A percentile compares a stretch with the other conserved stretches of the same genome.
Conservation (phyloP, 2,888 invertebrate species). For the Calameuta pallipes region DNA sequence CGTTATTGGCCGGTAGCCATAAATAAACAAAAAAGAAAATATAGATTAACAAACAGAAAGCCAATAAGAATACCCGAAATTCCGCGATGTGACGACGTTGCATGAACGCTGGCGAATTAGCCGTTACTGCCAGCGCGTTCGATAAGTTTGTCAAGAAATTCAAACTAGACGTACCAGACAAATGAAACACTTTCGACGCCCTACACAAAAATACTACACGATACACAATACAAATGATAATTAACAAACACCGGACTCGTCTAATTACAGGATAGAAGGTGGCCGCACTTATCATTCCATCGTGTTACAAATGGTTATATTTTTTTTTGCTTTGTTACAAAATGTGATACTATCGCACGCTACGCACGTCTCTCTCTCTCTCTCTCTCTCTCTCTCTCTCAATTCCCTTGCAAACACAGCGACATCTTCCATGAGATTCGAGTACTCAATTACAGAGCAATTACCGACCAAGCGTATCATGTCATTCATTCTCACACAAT, state of each 20-base stretch:
- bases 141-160: not conserved
- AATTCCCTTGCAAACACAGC: not conserved
- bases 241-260: not conserved
- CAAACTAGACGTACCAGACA: not conserved
- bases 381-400: not conserved
- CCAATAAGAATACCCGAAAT: not conserved
- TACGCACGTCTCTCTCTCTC: not conserved
- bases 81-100: not conserved
- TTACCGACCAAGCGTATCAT: not conserved
- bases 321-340: conserved; percentile 54
- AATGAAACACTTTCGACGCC: not conserved
- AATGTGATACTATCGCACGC: conserved; percentile 25
- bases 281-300: not conserved
- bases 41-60: not conserved
- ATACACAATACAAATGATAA: not conserved
- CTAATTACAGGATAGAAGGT: not conserved
- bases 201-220: not conserved
- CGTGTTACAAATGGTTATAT: conserved; percentile 60
- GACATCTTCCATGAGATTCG: not conserved
- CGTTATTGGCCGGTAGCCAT: not conserved
- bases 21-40: not conserved
- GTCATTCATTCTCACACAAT: not conserved
- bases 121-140: not conserved
- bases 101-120: not conserved
- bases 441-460: not conserved